Conservation (phyloP, 2,888 invertebrate genomes). For the Drosophila setosimentum region DNA sequence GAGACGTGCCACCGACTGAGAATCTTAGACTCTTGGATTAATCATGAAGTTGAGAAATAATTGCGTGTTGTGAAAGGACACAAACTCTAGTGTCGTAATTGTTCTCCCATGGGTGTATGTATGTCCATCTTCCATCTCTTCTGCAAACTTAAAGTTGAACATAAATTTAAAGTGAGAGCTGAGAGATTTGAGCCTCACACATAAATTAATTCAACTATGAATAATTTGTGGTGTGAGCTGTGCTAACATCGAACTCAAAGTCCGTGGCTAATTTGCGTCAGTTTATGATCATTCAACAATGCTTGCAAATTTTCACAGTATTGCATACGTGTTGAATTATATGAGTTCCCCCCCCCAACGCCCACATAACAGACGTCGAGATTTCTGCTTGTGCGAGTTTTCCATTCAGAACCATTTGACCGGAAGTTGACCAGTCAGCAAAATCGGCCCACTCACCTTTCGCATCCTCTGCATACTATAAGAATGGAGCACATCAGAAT, state of each 20-base stretch:
- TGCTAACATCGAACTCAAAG: conserved; percentile 56
- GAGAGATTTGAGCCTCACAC: neutral
- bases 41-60: conserved; percentile 19
- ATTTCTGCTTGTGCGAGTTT: conserved; percentile 60
- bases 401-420: conserved; percentile 71
- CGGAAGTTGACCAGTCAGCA: conserved; percentile 80
- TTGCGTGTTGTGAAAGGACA: neutral
- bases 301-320: conserved; percentile 70
- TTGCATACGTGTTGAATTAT: conserved; percentile 61
- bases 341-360: neutral
- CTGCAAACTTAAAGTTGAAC: neutral
- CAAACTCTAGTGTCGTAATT: conserved; percentile 14
- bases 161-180: neutral
- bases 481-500: neutral
- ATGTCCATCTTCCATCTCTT: neutral
- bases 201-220: conserved; percentile 51
- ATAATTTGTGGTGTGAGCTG: conserved; percentile 54
- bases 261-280: conserved; percentile 73
- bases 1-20: neutral
- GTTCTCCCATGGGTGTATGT: conserved; percentile 1
- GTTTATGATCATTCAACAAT: conserved; percentile 68
- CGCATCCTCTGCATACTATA: neutral
- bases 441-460: conserved; percentile 70
- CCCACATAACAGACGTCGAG: conserved; percentile 13
- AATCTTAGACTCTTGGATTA: neutral